A percentile compares a stretch with the other conserved stretches of the same genome.
Evolutionary conservation across 1,140 invertebrate species (phyloP).

Genomic region (Triops longicaudatus): DNA sequence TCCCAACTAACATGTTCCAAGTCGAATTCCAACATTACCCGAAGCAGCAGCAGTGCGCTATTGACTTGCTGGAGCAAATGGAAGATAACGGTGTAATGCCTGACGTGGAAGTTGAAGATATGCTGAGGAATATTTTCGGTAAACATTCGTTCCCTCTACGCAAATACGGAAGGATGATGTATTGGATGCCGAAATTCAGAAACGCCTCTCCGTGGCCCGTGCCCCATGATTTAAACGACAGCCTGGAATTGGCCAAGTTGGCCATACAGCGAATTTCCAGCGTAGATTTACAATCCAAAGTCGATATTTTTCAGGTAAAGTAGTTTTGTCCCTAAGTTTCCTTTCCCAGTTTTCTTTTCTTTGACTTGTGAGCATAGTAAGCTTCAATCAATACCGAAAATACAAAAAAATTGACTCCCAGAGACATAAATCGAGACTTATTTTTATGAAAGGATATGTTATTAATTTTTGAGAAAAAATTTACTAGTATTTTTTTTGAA

Average conservation of each 20-base stretch:
- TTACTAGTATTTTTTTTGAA: too few relatives aligned
- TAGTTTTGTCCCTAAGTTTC: conserved; percentile 20
- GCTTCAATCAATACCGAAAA: too few relatives aligned
- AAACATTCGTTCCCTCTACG: conserved; percentile 61
- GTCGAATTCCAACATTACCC: conserved; percentile 85
- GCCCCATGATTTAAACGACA: conserved; percentile 60
- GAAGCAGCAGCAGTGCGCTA: conserved; percentile 84
- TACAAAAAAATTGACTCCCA: too few relatives aligned
- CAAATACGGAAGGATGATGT: conserved; percentile 86
- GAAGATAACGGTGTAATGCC: conserved; percentile 84
- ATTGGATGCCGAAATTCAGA: conserved; percentile 97
- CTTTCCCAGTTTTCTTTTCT: too few relatives aligned
- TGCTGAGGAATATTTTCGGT: conserved; percentile 78
- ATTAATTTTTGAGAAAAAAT: too few relatives aligned
- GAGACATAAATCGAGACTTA: too few relatives aligned
- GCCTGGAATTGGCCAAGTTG: conserved; percentile 69
- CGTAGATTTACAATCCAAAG: conserved; percentile 65
- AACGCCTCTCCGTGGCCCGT: conserved; percentile 82
- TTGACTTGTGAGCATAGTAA: too few relatives aligned
- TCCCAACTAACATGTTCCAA: conserved; percentile 71
- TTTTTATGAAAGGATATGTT: too few relatives aligned
- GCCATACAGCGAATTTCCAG: conserved; percentile 78
- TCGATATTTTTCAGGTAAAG: conserved; percentile 57
- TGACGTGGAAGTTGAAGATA: conserved; percentile 73
- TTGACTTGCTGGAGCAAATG: conserved; percentile 82